These are phyloP conservation scores for Caenorhabditis brenneri DNA, from an alignment of 1,140 invertebrate species.

Conservation along the genomic window DNA sequence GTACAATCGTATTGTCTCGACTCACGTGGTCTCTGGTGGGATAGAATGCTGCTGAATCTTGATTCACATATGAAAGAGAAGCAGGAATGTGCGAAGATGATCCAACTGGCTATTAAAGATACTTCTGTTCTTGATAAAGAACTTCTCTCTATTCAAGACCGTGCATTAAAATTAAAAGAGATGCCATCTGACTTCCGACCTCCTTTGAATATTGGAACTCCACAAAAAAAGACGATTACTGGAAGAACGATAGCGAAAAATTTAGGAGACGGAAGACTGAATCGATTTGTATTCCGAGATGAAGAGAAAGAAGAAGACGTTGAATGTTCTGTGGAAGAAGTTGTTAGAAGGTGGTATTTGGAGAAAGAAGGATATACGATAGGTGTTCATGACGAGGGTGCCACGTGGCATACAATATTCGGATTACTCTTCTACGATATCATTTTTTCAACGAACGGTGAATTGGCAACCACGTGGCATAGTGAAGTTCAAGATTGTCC, in stretches of 20 bases:
- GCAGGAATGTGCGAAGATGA: not conserved
- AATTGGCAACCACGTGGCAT: conserved; percentile 56
- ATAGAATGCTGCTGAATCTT: conserved; percentile 62
- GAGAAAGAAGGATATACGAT: conserved; percentile 54
- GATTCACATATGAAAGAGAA: conserved; percentile 60
- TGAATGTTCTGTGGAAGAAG: conserved; percentile 59
- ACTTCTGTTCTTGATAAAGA: conserved; percentile 42
- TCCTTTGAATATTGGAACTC: conserved; percentile 34
- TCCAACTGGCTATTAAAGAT: not conserved
- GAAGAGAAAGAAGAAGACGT: conserved; percentile 47
- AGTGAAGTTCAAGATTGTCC: conserved; percentile 58
- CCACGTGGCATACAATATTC: conserved; percentile 64
- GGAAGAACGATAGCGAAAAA: conserved; percentile 58
- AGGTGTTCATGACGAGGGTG: conserved; percentile 61
- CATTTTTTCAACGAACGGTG: conserved; percentile 55
- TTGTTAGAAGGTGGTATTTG: conserved; percentile 63
- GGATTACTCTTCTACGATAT: conserved; percentile 63
- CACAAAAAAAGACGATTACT: conserved; percentile 58
- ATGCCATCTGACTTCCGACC: not conserved
- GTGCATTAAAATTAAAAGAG: conserved; percentile 52
- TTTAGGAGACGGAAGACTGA: conserved; percentile 61
- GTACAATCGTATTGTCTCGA: conserved; percentile 54
- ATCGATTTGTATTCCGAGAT: conserved; percentile 58
- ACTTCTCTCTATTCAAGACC: conserved; percentile 57
- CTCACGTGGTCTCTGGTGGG: conserved; percentile 60